Percentiles rank a stretch among this genome's conserved stretches.
These are phyloP conservation scores for Drosophila nannoptera DNA, from an alignment of 1,140 invertebrate species.

Conservation along the genomic window DNA sequence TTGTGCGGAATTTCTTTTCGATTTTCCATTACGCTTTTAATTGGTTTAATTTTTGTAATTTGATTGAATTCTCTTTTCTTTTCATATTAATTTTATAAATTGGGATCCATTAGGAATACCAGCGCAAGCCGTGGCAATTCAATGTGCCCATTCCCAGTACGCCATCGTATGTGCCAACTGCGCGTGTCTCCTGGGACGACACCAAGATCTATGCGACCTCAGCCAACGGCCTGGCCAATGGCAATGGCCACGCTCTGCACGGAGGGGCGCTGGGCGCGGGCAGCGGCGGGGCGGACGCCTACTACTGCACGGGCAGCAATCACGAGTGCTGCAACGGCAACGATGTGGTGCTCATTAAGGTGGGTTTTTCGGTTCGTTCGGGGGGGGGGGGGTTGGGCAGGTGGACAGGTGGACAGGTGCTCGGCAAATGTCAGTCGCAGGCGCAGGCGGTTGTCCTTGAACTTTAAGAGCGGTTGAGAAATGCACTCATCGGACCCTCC, in stretches of 20 bases:
- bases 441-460: constrained; percentile 50
- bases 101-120: constrained; percentile 48
- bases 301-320: constrained; percentile 75
- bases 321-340: constrained; percentile 76
- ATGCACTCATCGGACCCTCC: constrained; percentile 7
- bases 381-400: background rate
- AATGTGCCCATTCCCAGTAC: constrained; percentile 72
- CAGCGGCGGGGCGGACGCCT: constrained; percentile 54
- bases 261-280: constrained; percentile 21
- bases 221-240: constrained; percentile 35
- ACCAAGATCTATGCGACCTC: constrained; percentile 71
- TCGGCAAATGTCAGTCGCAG: constrained; percentile 24
- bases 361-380: constrained; percentile 33
- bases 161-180: constrained; percentile 76
- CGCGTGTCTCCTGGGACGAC: constrained; percentile 78
- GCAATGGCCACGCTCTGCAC: constrained; percentile 24
- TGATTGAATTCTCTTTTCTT: constrained; percentile 15
- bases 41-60: constrained; percentile 27
- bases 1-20: background rate
- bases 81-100: constrained; percentile 25
- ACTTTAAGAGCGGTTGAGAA: constrained; percentile 44
- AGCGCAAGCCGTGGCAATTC: constrained; percentile 71
- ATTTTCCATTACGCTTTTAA: background rate
- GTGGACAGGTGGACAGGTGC: background rate
- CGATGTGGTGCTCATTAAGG: constrained; percentile 79